Percentiles rank a stretch among this genome's conserved stretches.
Conservation (phyloP, 2,888 invertebrate genomes). For the Brachylomia viminalis region DNA sequence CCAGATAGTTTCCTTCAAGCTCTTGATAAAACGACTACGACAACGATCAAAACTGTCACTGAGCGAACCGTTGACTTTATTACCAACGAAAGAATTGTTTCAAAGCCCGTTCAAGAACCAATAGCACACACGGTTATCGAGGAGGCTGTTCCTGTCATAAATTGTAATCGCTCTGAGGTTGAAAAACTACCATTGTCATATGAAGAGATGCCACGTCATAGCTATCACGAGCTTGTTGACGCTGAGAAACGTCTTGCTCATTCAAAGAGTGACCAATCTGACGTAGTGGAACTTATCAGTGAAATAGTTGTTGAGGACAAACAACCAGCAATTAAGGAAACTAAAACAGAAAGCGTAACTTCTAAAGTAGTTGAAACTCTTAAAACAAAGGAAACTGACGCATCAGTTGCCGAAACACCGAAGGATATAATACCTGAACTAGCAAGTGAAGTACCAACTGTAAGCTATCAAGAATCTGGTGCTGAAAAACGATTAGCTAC, state of each 20-base stretch:
- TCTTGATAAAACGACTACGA: constrained; percentile 18
- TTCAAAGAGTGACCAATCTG: constrained; percentile 25
- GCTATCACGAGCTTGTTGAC: constrained; percentile 76
- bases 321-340: background rate
- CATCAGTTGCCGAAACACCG: constrained; percentile 26
- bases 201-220: constrained; percentile 71
- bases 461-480: constrained; percentile 57
- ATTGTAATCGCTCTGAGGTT: background rate
- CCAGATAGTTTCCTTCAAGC: constrained; percentile 34
- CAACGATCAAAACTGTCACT: constrained; percentile 8
- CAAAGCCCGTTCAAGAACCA: constrained; percentile 2
- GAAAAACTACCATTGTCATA: constrained; percentile 39
- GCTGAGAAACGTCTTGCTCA: constrained; percentile 74
- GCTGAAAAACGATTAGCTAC: constrained; percentile 53
- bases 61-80: constrained; percentile 37
- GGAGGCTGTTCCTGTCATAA: background rate
- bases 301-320: constrained; percentile 9
- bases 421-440: constrained; percentile 41
- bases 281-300: background rate
- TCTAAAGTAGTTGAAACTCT: constrained; percentile 28
- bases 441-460: constrained; percentile 44
- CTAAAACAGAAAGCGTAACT: background rate
- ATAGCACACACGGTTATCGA: constrained; percentile 8
- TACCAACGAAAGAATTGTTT: constrained; percentile 12
- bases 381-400: constrained; percentile 50